Conservation (phyloP, 30 jellyfish, hydroid and myxozoan genomes). For the Morbakka virulenta region DNA sequence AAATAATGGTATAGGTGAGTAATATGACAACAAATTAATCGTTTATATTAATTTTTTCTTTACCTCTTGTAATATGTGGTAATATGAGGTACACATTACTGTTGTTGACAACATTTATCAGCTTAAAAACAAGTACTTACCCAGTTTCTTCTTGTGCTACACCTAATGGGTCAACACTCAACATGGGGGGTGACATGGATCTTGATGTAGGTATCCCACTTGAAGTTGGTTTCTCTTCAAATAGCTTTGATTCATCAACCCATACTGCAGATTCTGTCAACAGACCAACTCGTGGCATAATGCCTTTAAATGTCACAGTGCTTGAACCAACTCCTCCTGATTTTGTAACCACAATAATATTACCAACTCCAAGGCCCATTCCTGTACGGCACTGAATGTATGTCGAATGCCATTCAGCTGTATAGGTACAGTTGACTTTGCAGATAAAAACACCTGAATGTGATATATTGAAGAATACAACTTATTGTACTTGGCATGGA, state of each 20-base stretch:
- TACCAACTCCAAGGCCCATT: conserved; percentile 81
- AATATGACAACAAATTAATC: too few species aligned
- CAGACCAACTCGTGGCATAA: conserved; percentile 94
- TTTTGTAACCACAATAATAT: conserved; percentile 79
- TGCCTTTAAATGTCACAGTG: conserved; percentile 86
- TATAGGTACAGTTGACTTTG: conserved; percentile 83
- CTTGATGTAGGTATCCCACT: conserved; percentile 78
- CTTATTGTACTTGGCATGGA: too few species aligned
- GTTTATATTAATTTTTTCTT: too few species aligned
- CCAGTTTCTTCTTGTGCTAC: conserved; percentile 99
- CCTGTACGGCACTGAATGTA: conserved; percentile 87
- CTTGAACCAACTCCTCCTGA: conserved; percentile 95
- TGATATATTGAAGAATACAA: too few species aligned
- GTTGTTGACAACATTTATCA: background rate
- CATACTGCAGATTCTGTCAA: conserved; percentile 95
- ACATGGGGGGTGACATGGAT: conserved; percentile 53
- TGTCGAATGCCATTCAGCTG: conserved; percentile 94
- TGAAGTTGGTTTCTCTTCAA: conserved; percentile 92
- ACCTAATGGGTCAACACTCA: conserved; percentile 84
- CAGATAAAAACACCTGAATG: conserved; percentile 82
- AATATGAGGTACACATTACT: background rate
- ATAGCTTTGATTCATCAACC: conserved; percentile 95
- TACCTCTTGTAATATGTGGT: too few species aligned
- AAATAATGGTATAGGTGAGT: too few species aligned
- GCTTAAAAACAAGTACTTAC: background rate